phyloP scores from a whole-genome alignment of 2,888 invertebrate species.

The Spilosoma lubricipeda region DNA sequence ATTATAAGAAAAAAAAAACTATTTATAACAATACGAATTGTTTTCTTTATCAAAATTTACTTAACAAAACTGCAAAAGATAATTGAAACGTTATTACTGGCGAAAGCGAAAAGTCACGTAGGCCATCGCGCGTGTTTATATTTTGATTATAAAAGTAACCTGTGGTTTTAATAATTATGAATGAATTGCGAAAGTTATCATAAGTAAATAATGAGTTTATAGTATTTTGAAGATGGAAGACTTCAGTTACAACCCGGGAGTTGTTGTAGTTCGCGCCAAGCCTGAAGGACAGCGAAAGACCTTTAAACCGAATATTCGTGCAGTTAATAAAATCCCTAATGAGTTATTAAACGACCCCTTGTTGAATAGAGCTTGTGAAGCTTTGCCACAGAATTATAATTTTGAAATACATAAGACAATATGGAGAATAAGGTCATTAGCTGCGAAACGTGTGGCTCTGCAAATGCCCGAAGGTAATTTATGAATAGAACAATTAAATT shows the following conservation, averaged over 20 bases:
- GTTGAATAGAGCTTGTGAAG: conserved; percentile 90
- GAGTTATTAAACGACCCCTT: conserved; percentile 91
- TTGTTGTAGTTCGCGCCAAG: conserved; percentile 92
- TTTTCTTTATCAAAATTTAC: neutral
- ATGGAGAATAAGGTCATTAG: conserved; percentile 96
- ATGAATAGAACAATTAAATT: neutral
- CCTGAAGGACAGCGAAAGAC: conserved; percentile 90
- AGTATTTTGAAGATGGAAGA: conserved; percentile 67
- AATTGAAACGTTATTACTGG: conserved; percentile 58
- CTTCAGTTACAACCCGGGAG: conserved; percentile 69
- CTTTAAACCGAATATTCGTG: conserved; percentile 90
- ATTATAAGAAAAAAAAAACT: neutral
- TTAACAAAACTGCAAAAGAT: neutral
- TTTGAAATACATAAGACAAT: conserved; percentile 99
- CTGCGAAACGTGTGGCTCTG: conserved; percentile 95
- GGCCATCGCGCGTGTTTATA: conserved; percentile 78
- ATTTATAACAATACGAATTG: neutral
- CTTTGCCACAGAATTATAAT: conserved; percentile 97
- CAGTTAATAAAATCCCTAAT: conserved; percentile 92
- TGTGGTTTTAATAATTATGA: conserved; percentile 29
- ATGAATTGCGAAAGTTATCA: neutral
- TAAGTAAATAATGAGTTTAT: conserved; percentile 15
- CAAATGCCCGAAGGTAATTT: conserved; percentile 96
- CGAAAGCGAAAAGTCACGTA: conserved; percentile 82
- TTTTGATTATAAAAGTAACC: conserved; percentile 65